These are phyloP conservation scores for Brachyistius frenatus DNA, from an alignment of 2,113 vertebrate species.

Conservation along the genomic window DNA sequence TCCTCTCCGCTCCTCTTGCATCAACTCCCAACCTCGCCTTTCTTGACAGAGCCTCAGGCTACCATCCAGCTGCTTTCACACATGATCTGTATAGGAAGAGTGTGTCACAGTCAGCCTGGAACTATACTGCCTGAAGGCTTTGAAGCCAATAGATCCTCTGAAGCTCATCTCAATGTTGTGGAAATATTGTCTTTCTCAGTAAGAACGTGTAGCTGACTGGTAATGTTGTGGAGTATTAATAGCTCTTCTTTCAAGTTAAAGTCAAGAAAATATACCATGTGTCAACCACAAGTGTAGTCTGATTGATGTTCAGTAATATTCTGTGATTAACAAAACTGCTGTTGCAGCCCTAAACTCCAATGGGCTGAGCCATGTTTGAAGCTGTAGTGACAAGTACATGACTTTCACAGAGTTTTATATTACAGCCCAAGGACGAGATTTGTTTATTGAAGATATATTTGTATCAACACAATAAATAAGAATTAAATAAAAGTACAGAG, in stretches of 20 bases:
- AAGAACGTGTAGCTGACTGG: background rate
- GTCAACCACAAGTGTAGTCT: too few species aligned
- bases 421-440: too few species aligned
- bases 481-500: too few species aligned
- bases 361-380: too few species aligned
- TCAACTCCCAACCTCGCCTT: constrained; percentile 18
- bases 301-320: too few species aligned
- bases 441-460: too few species aligned
- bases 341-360: too few species aligned
- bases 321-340: constrained; percentile 1
- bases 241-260: constrained; percentile 7
- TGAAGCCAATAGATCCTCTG: constrained; percentile 52
- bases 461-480: too few species aligned
- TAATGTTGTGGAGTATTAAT: background rate
- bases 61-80: constrained; percentile 54
- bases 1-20: constrained; percentile 14
- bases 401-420: too few species aligned
- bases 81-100: constrained; percentile 46
- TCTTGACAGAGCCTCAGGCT: constrained; percentile 47
- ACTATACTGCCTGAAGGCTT: constrained; percentile 62
- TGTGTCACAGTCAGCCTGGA: constrained; percentile 60
- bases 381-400: too few species aligned
- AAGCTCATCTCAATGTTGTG: constrained; percentile 53
- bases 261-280: background rate
- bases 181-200: constrained; percentile 46